Evolutionary conservation across 2,888 invertebrate species (phyloP), one percentile per base, ranked within the genome.

Genomic region (Arge pagana): DNA sequence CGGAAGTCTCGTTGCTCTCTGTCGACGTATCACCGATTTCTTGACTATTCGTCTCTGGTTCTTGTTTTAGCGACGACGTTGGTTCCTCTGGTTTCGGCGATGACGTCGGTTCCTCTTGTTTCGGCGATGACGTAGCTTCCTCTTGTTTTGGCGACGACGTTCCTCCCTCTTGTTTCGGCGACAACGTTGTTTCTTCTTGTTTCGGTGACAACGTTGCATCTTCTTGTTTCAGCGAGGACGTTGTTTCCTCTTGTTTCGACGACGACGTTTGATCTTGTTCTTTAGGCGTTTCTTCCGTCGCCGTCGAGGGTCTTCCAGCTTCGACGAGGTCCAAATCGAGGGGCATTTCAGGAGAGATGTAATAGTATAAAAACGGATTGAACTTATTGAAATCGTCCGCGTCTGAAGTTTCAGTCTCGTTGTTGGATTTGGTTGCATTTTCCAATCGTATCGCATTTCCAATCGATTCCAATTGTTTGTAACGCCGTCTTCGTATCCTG

Each of bases 331-430:
- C 71, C 40, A 74, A 71, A 68, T 82, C 80, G 55, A 81, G 65
- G 10, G 79, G 78, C 63, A 78, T 68, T 48, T 80, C 79, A 8
- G 82, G 81, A 60, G 78, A 77, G 64, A 81, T 77, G 62, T 82
- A 80, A 76, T 82, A 83, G 73, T 80, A 83, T 64, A 81, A 79
- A 68, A 81, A 80, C 40, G 80, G 77, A 74, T 81, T 82, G 66
- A 77, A 83, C 60, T 78, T 73, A 55, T 77, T 76, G 56, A 77
- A 72, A 61, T 78, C 71, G n/a, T n/a, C 48, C 11, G 61, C 63
- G 50, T 66, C 62, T 4, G 63, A 58, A 8, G 64, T 64, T 37
- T 67, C 66, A n/a, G n/a, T n/a, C n/a, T n/a, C n/a, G 19, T 63
- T 63, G 28, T 63, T 58, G 42, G 58, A 62, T 35, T 60, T 60